phyloP scores from a whole-genome alignment of 2,797 vertebrate genomes.

The Amazona finschi region DNA sequence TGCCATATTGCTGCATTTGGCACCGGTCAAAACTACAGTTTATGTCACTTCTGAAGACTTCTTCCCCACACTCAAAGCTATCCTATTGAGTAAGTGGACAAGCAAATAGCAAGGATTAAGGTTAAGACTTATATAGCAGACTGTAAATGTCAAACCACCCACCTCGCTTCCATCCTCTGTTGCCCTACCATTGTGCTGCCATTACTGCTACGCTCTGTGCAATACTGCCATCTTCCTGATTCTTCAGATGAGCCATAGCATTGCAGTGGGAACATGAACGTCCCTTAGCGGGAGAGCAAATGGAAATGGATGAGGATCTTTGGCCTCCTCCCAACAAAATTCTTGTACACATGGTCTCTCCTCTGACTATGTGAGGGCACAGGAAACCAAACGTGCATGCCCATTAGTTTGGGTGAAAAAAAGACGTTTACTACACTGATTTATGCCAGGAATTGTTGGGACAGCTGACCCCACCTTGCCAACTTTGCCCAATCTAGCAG shows the following conservation, averaged over 20 bases:
- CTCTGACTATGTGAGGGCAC: background rate
- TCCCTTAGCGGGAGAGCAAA: background rate
- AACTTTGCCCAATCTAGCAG: background rate
- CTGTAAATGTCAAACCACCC: background rate
- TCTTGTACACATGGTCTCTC: background rate
- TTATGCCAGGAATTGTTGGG: background rate
- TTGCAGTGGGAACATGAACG: background rate
- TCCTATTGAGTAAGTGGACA: background rate
- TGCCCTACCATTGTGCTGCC: background rate
- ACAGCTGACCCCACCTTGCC: background rate
- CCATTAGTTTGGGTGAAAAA: background rate
- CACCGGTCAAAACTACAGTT: background rate
- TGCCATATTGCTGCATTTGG: background rate
- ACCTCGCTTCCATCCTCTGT: background rate
- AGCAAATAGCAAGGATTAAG: background rate
- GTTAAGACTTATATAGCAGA: background rate
- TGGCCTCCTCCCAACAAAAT: background rate
- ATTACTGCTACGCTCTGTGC: background rate
- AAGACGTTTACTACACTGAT: background rate
- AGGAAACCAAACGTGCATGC: rapidly evolving
- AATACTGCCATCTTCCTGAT: background rate
- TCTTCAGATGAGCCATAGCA: background rate
- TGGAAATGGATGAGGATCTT: background rate
- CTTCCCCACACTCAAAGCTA: background rate
- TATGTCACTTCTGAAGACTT: background rate